A percentile compares a stretch with the other conserved stretches of the same genome.
Conservation (phyloP, 2,888 invertebrate species). For the Lycaena phlaeas region DNA sequence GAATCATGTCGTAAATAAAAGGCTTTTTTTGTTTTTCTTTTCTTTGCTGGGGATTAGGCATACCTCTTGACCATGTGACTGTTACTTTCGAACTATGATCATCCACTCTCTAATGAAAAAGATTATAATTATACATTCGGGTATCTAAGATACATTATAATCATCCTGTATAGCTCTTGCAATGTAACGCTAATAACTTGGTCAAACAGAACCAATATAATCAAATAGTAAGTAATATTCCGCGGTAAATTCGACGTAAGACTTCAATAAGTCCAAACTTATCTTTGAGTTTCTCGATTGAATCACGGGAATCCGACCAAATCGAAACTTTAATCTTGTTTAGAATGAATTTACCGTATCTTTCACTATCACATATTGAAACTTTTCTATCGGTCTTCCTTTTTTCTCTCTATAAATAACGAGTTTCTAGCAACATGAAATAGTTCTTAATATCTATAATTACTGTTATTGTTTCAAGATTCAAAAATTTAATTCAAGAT, state of each 20-base stretch:
- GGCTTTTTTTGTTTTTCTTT: no score
- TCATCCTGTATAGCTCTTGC: no score
- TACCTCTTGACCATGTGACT: no score
- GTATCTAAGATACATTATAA: slow-evolving; percentile 1
- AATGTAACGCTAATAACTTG: no score
- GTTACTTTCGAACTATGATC: neutral
- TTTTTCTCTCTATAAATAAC: neutral
- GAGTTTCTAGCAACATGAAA: neutral
- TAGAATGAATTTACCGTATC: slow-evolving; percentile 9
- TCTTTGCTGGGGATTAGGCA: no score
- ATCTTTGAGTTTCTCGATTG: slow-evolving; percentile 20
- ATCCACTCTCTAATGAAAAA: no score
- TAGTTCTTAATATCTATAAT: no score
- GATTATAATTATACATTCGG: neutral
- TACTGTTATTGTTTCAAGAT: no score
- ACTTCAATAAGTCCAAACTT: slow-evolving; percentile 21
- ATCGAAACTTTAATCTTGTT: slow-evolving; percentile 23
- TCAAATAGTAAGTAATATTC: slow-evolving; percentile 12
- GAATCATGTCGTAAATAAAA: no score
- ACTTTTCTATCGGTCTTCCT: slow-evolving; percentile 3
- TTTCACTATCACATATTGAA: slow-evolving; percentile 9
- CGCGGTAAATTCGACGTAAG: slow-evolving; percentile 18
- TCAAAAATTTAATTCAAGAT: no score
- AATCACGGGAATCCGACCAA: slow-evolving; percentile 20
- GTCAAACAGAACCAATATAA: slow-evolving; percentile 4